These are phyloP conservation scores for Agrochola lota DNA, from an alignment of 2,888 invertebrate genomes.

Conservation along the genomic window DNA sequence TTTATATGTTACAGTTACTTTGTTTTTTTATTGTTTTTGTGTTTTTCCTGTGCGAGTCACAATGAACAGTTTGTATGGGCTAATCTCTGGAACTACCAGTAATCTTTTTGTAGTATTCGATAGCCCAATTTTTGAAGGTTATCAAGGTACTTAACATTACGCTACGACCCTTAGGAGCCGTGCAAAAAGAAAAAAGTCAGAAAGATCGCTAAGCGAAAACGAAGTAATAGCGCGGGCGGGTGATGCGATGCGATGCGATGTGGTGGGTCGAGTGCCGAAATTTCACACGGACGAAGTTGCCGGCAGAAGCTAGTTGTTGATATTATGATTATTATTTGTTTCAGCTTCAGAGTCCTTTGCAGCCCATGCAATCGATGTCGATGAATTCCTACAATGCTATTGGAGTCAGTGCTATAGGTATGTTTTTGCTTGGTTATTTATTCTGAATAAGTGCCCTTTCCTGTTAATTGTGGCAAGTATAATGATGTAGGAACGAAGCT, in stretches of 20 bases:
- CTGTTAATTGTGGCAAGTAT: neutral
- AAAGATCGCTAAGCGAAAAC: neutral
- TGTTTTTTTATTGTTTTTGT: no score
- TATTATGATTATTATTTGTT: conserved; percentile 59
- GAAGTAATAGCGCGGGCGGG: neutral
- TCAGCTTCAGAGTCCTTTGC: conserved; percentile 84
- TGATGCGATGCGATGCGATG: neutral
- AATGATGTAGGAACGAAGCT: neutral
- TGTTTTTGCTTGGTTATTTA: conserved; percentile 54
- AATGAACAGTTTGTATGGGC: no score
- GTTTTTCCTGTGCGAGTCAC: no score
- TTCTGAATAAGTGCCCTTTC: neutral
- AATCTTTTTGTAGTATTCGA: no score
- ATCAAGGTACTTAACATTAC: no score
- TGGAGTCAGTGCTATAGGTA: conserved; percentile 82
- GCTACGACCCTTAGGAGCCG: no score
- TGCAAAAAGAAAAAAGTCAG: neutral
- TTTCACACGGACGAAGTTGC: neutral
- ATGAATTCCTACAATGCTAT: conserved; percentile 86
- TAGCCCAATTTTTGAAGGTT: no score
- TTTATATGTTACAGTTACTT: no score
- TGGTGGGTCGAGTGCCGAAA: neutral
- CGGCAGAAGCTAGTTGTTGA: neutral
- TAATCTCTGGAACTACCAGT: no score
- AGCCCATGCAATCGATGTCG: conserved; percentile 86